These are phyloP conservation scores for Melanargia galathea DNA, from an alignment of 2,888 invertebrate species.

Conservation along the genomic window DNA sequence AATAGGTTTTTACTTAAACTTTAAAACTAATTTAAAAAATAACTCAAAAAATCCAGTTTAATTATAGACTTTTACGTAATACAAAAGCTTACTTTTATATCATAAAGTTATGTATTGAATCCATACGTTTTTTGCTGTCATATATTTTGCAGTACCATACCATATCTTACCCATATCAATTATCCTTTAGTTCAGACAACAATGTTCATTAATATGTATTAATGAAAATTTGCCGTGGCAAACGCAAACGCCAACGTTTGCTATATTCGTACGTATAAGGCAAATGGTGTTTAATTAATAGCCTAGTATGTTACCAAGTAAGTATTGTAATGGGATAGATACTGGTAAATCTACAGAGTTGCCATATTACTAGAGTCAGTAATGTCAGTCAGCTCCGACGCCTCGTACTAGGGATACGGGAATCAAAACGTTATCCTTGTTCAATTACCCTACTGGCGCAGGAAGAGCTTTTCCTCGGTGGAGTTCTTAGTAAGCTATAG, in stretches of 20 bases:
- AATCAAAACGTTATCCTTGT: too few relatives aligned
- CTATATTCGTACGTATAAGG: constrained; percentile 26
- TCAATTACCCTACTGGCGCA: too few relatives aligned
- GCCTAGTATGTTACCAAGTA: constrained; percentile 14
- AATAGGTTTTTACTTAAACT: too few relatives aligned
- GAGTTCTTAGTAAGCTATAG: too few relatives aligned
- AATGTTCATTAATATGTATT: constrained; percentile 28
- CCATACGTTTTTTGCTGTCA: not conserved
- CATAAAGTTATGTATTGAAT: constrained; percentile 11
- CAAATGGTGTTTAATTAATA: constrained; percentile 31
- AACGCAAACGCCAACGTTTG: not conserved
- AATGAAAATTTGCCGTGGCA: constrained; percentile 18
- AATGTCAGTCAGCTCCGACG: too few relatives aligned
- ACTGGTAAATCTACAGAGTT: not conserved
- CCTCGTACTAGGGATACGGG: too few relatives aligned
- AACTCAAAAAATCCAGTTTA: not conserved
- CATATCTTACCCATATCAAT: constrained; percentile 2
- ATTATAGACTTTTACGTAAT: constrained; percentile 5
- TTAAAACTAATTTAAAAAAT: too few relatives aligned
- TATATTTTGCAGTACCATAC: not conserved
- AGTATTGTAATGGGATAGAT: constrained; percentile 26
- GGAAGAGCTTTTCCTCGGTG: too few relatives aligned
- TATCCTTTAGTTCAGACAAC: constrained; percentile 7
- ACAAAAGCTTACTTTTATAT: not conserved
- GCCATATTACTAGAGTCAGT: too few relatives aligned